Percentiles rank a stretch among this genome's conserved stretches.
Evolutionary conservation across 2,113 vertebrate genomes (phyloP).

Genomic region (Hoplias malabaricus): DNA sequence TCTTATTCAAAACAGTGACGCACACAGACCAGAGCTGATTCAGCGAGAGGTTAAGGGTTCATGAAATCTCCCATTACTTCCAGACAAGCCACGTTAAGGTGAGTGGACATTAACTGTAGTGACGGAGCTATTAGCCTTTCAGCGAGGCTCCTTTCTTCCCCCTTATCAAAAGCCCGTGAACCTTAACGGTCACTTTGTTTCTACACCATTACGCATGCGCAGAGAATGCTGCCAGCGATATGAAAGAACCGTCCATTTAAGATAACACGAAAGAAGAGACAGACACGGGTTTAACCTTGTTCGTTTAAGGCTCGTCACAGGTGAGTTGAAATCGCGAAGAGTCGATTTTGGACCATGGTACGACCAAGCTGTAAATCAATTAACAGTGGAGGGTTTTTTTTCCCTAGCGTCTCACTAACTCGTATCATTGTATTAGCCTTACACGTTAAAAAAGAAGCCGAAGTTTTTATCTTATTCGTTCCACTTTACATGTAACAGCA

Average conservation of each 20-base stretch:
- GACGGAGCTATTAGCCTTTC: neutral
- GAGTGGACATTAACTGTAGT: neutral
- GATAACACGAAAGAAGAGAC: neutral
- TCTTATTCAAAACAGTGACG: constrained; percentile 37
- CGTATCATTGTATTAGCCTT: no score
- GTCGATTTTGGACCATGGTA: no score
- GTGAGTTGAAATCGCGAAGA: neutral
- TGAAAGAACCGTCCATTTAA: neutral
- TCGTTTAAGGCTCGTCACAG: neutral
- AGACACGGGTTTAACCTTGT: no score
- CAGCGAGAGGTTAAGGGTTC: constrained; percentile 18
- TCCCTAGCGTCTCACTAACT: no score
- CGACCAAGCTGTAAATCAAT: no score
- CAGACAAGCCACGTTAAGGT: neutral
- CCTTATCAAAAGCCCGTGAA: neutral
- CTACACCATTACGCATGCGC: neutral
- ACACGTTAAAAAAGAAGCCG: no score
- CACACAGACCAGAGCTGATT: constrained; percentile 24
- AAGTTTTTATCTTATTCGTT: no score
- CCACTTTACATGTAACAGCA: no score
- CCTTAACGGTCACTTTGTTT: neutral
- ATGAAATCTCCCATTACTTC: neutral
- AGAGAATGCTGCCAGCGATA: neutral
- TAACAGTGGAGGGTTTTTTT: no score
- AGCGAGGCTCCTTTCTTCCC: neutral